phyloP scores from a whole-genome alignment of 2,113 vertebrate genomes.

The Perca fluviatilis region DNA sequence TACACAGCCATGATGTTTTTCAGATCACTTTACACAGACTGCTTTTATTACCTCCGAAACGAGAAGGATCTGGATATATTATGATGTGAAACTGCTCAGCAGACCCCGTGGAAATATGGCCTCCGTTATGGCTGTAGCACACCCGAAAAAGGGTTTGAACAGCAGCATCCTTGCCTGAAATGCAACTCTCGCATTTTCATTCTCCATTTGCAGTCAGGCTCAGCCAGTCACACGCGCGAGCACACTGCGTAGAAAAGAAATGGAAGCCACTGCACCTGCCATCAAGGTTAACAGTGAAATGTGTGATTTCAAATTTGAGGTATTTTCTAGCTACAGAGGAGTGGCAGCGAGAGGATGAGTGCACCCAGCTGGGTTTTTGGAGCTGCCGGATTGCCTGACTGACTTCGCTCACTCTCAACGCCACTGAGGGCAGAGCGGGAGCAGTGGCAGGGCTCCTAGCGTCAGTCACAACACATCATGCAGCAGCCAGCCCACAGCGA shows the following conservation, averaged over 20 bases:
- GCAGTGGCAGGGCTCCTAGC: constrained; percentile 45
- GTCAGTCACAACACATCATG: constrained; percentile 67
- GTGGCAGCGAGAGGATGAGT: constrained; percentile 51
- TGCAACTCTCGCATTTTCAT: constrained; percentile 34
- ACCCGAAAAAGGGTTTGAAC: constrained; percentile 44
- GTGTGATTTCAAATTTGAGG: constrained; percentile 62
- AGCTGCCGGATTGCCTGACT: constrained; percentile 58
- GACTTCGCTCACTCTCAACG: constrained; percentile 39
- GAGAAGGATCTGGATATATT: constrained; percentile 11
- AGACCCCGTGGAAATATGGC: constrained; percentile 4
- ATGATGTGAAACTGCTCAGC: constrained; percentile 19
- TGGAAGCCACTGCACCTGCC: constrained; percentile 18
- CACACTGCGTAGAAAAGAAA: constrained; percentile 12
- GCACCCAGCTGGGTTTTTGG: constrained; percentile 54
- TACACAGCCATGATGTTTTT: constrained; percentile 7
- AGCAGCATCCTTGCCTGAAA: constrained; percentile 3
- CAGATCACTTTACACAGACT: constrained; percentile 9
- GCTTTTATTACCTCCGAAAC: constrained; percentile 33
- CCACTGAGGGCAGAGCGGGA: constrained; percentile 34
- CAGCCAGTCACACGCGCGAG: constrained; percentile 17
- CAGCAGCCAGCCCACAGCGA: constrained; percentile 48
- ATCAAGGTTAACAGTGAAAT: constrained; percentile 64
- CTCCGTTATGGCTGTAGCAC: constrained; percentile 36
- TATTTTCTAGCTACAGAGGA: constrained; percentile 55
- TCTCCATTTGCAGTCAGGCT: constrained; percentile 45